Evolutionary conservation across 2,888 invertebrate species (phyloP), one percentile per base, ranked within the genome.

Genomic region (Hipparchia semele): DNA sequence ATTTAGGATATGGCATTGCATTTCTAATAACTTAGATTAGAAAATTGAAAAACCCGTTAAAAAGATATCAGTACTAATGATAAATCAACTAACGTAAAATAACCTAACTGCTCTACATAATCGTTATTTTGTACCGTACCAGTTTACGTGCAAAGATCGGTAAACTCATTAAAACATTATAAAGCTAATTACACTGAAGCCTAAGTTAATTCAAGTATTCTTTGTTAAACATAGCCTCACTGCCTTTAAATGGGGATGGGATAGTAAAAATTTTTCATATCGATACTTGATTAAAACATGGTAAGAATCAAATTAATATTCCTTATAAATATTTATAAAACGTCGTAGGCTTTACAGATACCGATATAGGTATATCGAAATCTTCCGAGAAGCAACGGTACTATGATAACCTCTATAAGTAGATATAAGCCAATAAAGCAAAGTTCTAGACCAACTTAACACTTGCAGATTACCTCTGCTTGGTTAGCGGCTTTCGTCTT

Each of bases 81-180:
- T 13, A 49, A 67, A 73, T 64, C 51, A 66, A 60, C 65, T n/a
- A 70, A 70, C 56, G 56, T 70, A 64, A 71, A 69, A 66, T 65
- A 65, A 72, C 39, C 54, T 56, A 71, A 71, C 70, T 81, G 80
- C 60, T 68, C 53, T 71, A 71, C 70, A 49, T 70, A 65, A 73
- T 68, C 68, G 71, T 71, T 68, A 71, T 73, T 68, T 68, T 64
- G 71, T 65, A 71, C 54, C 59, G 67, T 23, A 72, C 60, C 68
- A 61, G 69, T 72, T 72, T 69, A 69, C 60, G 49, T 60, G 53
- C 71, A 60, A 70, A 74, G 69, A 71, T 72, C 66, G 71, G 71
- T 72, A 74, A 74, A 72, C 74, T 74, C 69, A 74, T 74, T 74
- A 74, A 70, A 73, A 71, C 64, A 71, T 68, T 58, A 72, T 72